phyloP scores from a whole-genome alignment of 2,888 invertebrate species.

The Xanthostigma xanthostigma region DNA sequence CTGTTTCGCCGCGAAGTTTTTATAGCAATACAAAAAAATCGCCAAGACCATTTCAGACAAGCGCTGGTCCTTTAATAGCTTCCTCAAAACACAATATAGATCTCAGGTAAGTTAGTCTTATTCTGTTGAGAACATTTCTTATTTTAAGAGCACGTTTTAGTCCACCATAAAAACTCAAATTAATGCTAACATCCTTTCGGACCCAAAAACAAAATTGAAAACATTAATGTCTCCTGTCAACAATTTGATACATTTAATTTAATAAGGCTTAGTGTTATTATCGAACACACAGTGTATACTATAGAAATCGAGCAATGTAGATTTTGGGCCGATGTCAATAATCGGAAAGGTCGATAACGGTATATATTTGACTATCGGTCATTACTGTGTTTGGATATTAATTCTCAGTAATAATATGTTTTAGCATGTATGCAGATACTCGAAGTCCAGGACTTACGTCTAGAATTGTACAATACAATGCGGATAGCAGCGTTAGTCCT shows the following conservation, averaged over 20 bases:
- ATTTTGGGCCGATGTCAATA: no score
- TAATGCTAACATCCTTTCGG: not conserved
- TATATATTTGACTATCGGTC: no score
- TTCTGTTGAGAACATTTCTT: not conserved
- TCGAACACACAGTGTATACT: no score
- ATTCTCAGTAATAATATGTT: slow-evolving; percentile 6
- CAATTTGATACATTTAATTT: no score
- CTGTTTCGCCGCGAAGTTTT: not conserved
- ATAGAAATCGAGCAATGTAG: no score
- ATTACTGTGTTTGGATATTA: not conserved
- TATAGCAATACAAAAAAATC: slow-evolving; percentile 1
- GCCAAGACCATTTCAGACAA: slow-evolving; percentile 22
- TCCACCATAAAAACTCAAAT: not conserved
- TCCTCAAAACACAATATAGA: slow-evolving; percentile 32
- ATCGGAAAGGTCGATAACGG: no score
- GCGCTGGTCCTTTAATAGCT: slow-evolving; percentile 29
- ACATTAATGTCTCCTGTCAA: no score
- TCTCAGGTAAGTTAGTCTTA: slow-evolving; percentile 24
- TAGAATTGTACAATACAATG: slow-evolving; percentile 34
- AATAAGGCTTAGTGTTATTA: no score
- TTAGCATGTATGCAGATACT: slow-evolving; percentile 30
- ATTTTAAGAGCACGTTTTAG: not conserved
- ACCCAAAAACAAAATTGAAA: not conserved
- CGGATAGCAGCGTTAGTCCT: slow-evolving; percentile 16
- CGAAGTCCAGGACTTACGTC: slow-evolving; percentile 34